Evolutionary conservation across 2,888 invertebrate species (phyloP).

Genomic region (Neocrepidodera transversa): DNA sequence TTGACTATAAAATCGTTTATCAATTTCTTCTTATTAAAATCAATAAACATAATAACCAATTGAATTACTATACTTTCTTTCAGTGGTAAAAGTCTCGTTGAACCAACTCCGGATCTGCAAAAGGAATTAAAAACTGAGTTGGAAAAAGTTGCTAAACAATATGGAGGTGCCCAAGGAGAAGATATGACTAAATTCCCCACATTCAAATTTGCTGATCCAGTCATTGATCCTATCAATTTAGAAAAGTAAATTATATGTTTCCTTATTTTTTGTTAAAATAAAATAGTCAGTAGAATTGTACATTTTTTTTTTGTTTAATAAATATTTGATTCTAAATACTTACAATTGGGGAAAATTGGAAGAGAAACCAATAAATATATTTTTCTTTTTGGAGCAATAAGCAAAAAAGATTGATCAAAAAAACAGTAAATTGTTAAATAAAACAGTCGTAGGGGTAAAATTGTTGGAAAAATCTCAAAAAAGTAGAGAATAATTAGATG

Average conservation of each 20-base stretch:
- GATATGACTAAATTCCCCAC: conserved; percentile 91
- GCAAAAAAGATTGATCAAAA: too few relatives aligned
- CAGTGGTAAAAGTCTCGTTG: conserved; percentile 85
- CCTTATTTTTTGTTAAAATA: conserved; percentile 6
- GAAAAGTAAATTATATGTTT: conserved; percentile 44
- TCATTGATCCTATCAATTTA: conserved; percentile 71
- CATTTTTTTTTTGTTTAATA: conserved; percentile 5
- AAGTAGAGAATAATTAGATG: too few relatives aligned
- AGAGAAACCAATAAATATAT: too few relatives aligned
- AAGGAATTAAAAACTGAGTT: conserved; percentile 79
- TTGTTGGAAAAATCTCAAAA: too few relatives aligned
- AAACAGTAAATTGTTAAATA: too few relatives aligned
- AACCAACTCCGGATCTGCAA: conserved; percentile 78
- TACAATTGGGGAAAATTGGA: too few relatives aligned
- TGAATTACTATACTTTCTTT: too few relatives aligned
- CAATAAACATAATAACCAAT: too few relatives aligned
- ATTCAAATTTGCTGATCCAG: conserved; percentile 80
- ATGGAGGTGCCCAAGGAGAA: conserved; percentile 74
- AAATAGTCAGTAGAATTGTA: conserved; percentile 1
- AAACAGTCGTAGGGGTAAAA: too few relatives aligned
- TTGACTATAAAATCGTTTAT: too few relatives aligned
- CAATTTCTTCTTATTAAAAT: too few relatives aligned
- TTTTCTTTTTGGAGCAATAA: too few relatives aligned
- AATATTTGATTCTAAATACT: conserved; percentile 1
- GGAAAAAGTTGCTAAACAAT: conserved; percentile 81